Evolutionary conservation across 2,888 invertebrate species (phyloP).

Genomic region (Meteorus colon): DNA sequence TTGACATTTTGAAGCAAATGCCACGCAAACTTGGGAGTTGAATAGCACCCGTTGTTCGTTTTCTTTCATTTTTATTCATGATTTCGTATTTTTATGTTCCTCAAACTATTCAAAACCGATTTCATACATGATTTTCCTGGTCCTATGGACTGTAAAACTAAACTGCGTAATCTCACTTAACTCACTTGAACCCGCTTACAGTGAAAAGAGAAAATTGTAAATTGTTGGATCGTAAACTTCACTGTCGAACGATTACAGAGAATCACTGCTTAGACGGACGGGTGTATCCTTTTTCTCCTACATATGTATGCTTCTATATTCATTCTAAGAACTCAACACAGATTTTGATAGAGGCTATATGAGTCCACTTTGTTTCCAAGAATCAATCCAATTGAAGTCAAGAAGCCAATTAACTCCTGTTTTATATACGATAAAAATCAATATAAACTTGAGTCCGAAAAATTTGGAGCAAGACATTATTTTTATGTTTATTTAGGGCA

Average conservation of each 20-base stretch:
- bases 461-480: neutral
- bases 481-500: neutral
- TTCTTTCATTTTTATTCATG: neutral
- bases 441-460: neutral
- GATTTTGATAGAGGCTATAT: conserved; percentile 3
- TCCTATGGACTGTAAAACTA: neutral
- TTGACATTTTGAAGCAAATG: neutral
- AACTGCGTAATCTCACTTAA: conserved; percentile 1
- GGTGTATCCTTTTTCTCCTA: neutral
- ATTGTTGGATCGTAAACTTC: conserved; percentile 41
- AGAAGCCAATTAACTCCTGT: conserved; percentile 13
- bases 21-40: neutral
- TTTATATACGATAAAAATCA: neutral
- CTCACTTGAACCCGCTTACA: neutral
- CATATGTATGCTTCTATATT: conserved; percentile 6
- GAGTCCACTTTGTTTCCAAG: neutral
- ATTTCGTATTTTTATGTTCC: conserved; percentile 4
- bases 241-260: conserved; percentile 11
- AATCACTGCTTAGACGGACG: neutral
- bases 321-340: neutral
- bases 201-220: conserved; percentile 40
- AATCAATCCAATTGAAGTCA: conserved; percentile 9
- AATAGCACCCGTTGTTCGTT: neutral
- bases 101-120: conserved; percentile 5
- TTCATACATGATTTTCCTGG: neutral